A percentile compares a stretch with the other conserved stretches of the same genome.
Evolutionary conservation across 2,797 vertebrate genomes (phyloP).

Genomic region (Peromyscus eremicus): DNA sequence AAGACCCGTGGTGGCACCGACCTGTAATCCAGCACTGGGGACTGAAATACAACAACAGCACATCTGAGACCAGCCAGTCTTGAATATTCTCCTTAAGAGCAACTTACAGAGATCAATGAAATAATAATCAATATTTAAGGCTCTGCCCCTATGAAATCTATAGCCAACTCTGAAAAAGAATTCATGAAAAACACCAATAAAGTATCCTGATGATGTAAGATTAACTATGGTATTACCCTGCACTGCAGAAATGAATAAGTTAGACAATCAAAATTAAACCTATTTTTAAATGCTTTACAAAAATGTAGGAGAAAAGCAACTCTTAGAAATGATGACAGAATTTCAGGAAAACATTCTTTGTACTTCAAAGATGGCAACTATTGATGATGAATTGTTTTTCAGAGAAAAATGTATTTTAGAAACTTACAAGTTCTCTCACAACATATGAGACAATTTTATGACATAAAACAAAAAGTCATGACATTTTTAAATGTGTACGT

Average conservation of each 20-base stretch:
- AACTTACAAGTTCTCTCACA: slow-evolving; percentile 5
- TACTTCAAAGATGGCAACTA: background rate
- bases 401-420: background rate
- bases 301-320: background rate
- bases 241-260: background rate
- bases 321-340: background rate
- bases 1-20: background rate
- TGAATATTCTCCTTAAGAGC: background rate
- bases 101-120: background rate
- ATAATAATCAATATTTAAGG: background rate
- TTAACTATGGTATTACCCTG: background rate
- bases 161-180: slow-evolving; percentile 24
- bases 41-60: background rate
- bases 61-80: background rate
- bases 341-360: background rate
- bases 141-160: background rate
- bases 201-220: background rate
- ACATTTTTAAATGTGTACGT: background rate
- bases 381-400: slow-evolving; percentile 20
- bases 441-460: background rate
- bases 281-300: background rate
- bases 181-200: slow-evolving; percentile 6
- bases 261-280: background rate
- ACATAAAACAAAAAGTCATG: slow-evolving; percentile 13
- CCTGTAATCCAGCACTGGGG: background rate